These are phyloP conservation scores for Xenopus borealis DNA, from an alignment of 2,113 vertebrate genomes.

Conservation along the genomic window DNA sequence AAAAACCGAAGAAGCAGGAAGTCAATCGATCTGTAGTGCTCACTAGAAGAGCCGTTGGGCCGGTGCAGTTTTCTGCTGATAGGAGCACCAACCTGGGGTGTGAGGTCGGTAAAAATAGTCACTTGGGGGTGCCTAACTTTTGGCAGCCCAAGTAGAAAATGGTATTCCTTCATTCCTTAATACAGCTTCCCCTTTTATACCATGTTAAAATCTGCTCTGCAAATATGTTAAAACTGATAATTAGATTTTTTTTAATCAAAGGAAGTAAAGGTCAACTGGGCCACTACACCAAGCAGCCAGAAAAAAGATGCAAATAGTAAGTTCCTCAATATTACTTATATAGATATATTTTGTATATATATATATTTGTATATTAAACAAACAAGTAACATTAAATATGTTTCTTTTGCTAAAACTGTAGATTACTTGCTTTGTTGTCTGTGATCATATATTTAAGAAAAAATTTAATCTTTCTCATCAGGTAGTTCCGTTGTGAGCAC, in stretches of 20 bases:
- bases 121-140: no score
- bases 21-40: no score
- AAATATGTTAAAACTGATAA: no score
- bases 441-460: conserved; percentile 67
- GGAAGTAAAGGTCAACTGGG: conserved; percentile 99
- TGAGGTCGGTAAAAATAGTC: no score
- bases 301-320: conserved; percentile 99
- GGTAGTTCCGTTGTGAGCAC: conserved; percentile 69
- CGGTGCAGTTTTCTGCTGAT: no score
- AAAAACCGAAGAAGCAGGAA: no score
- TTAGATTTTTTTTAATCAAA: conserved; percentile 52
- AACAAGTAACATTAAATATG: conserved; percentile 37
- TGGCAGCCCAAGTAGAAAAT: no score
- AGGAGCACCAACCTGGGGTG: no score
- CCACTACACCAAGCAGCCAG: conserved; percentile 97
- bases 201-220: not conserved
- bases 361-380: conserved; percentile 40
- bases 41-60: no score
- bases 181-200: no score
- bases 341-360: not conserved
- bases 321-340: conserved; percentile 57
- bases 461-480: conserved; percentile 71
- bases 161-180: no score
- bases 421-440: conserved; percentile 57
- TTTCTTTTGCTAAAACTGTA: conserved; percentile 41